A percentile compares a stretch with the other conserved stretches of the same genome.
Conservation (phyloP, 1,140 invertebrate genomes). For the Megalonaias nervosa region DNA sequence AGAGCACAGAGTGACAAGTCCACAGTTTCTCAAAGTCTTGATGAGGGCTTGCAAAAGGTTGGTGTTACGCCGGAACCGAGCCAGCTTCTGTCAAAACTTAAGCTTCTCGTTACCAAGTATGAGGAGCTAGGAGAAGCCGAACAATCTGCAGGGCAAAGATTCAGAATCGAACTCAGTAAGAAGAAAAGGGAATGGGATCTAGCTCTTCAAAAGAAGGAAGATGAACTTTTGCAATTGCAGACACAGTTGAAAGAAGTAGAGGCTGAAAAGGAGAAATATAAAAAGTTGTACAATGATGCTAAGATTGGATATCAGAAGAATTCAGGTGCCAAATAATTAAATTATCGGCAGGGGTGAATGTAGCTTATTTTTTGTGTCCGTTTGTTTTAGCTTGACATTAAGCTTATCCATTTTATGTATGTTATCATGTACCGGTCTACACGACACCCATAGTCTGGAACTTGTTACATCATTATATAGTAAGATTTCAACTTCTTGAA, state of each 20-base stretch:
- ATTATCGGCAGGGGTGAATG: no score
- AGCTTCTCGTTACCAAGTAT: conserved; percentile 11
- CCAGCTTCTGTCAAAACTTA: conserved; percentile 23
- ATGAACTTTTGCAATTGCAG: conserved; percentile 25
- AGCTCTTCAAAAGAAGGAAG: conserved; percentile 25
- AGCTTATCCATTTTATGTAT: no score
- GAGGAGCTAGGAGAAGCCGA: conserved; percentile 33
- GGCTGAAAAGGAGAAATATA: conserved; percentile 35
- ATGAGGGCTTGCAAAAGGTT: conserved; percentile 9
- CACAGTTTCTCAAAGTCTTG: not conserved
- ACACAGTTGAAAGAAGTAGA: conserved; percentile 25
- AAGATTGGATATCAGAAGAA: conserved; percentile 34
- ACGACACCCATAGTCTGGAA: no score
- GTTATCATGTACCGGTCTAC: no score
- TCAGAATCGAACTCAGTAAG: conserved; percentile 20
- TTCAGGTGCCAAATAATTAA: no score
- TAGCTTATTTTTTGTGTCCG: no score
- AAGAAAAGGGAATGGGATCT: conserved; percentile 29
- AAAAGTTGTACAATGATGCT: conserved; percentile 35
- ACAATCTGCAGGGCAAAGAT: conserved; percentile 20
- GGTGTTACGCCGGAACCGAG: conserved; percentile 18
- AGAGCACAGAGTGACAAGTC: conserved; percentile 1
- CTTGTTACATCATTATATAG: no score
- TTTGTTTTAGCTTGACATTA: no score
- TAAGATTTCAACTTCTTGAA: no score